Evolutionary conservation across 2,888 invertebrate species (phyloP).

Genomic region (Exocentrus adspersus): DNA sequence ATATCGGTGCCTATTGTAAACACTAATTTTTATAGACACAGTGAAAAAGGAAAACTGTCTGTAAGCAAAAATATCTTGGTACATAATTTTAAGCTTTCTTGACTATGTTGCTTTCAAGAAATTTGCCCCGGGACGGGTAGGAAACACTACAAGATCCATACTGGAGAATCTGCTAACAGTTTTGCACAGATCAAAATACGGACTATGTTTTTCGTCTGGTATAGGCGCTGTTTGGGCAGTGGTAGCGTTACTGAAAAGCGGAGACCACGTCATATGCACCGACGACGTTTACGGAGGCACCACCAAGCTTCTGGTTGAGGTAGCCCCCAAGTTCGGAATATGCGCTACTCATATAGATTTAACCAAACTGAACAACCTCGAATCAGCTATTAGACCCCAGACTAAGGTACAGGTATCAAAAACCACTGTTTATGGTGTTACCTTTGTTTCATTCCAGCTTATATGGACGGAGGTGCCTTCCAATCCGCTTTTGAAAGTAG

Average conservation of each 20-base stretch:
- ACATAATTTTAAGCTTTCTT: neutral
- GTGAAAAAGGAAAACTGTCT: neutral
- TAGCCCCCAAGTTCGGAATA: neutral
- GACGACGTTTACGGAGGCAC: slow-evolving; percentile 19
- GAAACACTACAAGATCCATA: slow-evolving; percentile 16
- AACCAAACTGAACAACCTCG: neutral
- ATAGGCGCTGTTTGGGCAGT: slow-evolving; percentile 16
- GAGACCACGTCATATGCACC: slow-evolving; percentile 18
- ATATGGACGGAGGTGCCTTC: slow-evolving; percentile 97
- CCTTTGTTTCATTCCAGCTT: slow-evolving; percentile 73
- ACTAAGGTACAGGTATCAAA: slow-evolving; percentile 10
- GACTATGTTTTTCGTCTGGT: slow-evolving; percentile 25
- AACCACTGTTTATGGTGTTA: too few species aligned
- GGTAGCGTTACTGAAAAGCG: slow-evolving; percentile 10
- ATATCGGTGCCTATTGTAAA: slow-evolving; percentile 9
- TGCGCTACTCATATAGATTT: slow-evolving; percentile 1
- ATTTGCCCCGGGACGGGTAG: slow-evolving; percentile 13
- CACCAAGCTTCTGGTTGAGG: neutral
- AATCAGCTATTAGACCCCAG: slow-evolving; percentile 11
- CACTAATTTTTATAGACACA: slow-evolving; percentile 2
- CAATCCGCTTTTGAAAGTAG: slow-evolving; percentile 90
- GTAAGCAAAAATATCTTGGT: neutral
- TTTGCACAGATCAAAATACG: slow-evolving; percentile 19
- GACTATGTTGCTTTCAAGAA: slow-evolving; percentile 13
- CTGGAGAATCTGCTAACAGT: slow-evolving; percentile 14